A percentile compares a stretch with the other conserved stretches of the same genome.
phyloP scores from a whole-genome alignment of 1,140 invertebrate genomes.

The Drosophila quadrilineata region DNA sequence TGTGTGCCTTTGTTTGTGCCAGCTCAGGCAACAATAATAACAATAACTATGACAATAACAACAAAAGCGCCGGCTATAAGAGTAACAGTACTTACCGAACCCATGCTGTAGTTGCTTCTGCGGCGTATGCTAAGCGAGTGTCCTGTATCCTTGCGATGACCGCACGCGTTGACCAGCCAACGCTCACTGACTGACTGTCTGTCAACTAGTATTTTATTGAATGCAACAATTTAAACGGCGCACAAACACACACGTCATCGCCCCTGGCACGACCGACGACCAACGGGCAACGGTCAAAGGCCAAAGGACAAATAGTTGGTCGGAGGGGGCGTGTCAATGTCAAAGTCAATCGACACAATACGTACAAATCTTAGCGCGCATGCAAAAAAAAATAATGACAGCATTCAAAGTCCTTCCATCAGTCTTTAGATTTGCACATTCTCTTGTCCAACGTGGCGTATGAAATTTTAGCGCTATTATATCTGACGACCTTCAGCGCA shows the following conservation, averaged over 20 bases:
- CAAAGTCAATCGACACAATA: neutral
- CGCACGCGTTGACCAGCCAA: slow-evolving; percentile 40
- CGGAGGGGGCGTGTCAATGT: slow-evolving; percentile 16
- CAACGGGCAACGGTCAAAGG: too few relatives aligned
- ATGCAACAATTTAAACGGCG: slow-evolving; percentile 66
- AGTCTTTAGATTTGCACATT: neutral
- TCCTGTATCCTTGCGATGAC: slow-evolving; percentile 27
- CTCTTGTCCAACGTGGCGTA: slow-evolving; percentile 26
- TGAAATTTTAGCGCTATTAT: slow-evolving; percentile 25
- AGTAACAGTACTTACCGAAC: slow-evolving; percentile 18
- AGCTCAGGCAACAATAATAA: slow-evolving; percentile 7
- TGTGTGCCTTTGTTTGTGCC: slow-evolving; percentile 29
- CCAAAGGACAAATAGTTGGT: neutral
- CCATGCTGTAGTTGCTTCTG: slow-evolving; percentile 5
- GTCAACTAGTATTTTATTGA: slow-evolving; percentile 22
- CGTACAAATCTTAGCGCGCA: slow-evolving; percentile 19
- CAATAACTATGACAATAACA: neutral
- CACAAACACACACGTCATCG: slow-evolving; percentile 40
- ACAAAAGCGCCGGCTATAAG: neutral
- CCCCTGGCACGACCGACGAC: neutral
- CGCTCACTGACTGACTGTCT: slow-evolving; percentile 40
- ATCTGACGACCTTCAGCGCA: slow-evolving; percentile 54
- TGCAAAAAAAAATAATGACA: neutral
- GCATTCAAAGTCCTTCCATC: neutral
- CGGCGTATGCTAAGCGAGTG: neutral